These are phyloP conservation scores for Propithecus deckenii DNA, from an alignment of 2,797 vertebrate genomes.

Conservation along the genomic window DNA sequence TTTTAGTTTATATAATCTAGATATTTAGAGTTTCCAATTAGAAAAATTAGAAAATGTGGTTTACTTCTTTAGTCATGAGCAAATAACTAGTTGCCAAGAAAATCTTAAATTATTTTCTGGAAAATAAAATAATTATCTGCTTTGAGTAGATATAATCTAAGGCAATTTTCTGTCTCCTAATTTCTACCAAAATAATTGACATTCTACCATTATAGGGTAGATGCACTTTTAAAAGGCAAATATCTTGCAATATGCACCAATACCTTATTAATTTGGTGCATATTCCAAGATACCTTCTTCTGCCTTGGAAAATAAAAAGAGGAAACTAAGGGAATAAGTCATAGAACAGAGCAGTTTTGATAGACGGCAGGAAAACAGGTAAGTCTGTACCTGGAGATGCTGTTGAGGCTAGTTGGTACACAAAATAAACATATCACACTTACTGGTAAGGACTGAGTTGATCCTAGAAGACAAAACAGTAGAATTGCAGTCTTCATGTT, in stretches of 20 bases:
- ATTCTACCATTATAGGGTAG: background rate
- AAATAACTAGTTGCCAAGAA: slow-evolving; percentile 9
- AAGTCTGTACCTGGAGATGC: background rate
- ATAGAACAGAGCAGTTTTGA: background rate
- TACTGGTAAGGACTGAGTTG: slow-evolving; percentile 69
- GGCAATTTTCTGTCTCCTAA: background rate
- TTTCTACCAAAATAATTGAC: slow-evolving; percentile 11
- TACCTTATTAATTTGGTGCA: background rate
- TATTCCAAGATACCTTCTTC: background rate
- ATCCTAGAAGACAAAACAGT: slow-evolving; percentile 72
- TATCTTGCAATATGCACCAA: background rate
- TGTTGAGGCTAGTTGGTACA: background rate
- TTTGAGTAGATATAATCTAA: background rate
- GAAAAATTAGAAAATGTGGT: slow-evolving; percentile 21
- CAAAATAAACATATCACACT: slow-evolving; percentile 28
- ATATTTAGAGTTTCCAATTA: background rate
- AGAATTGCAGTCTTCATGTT: slow-evolving; percentile 72
- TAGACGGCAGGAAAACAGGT: background rate
- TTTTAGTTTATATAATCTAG: slow-evolving; percentile 9
- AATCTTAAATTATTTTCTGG: background rate
- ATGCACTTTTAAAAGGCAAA: background rate
- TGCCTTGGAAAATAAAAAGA: slow-evolving; percentile 34
- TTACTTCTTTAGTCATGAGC: slow-evolving; percentile 29
- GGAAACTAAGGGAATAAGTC: background rate
- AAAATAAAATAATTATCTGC: background rate